Base-by-base conservation (phyloP, 1,140 invertebrate species). In the Penaeus vannamei region DNA sequence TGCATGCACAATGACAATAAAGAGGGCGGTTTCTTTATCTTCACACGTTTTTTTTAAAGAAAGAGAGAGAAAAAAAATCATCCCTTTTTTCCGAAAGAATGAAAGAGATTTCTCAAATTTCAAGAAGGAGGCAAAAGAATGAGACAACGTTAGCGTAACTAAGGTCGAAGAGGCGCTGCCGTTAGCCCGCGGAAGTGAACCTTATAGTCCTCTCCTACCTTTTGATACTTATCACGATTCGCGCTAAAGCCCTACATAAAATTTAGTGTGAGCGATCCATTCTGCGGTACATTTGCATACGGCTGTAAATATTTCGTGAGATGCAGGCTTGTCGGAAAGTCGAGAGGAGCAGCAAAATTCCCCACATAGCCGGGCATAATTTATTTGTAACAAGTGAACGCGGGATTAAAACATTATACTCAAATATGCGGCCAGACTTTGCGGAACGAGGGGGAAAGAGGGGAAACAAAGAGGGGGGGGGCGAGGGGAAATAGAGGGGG, bases 211-310 rank as follows among this genome's bases (percentile, higher is more conserved):
- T 22, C 60, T n/a, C 5, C 42, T 12, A 20, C 19, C 69, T 17
- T 26, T 46, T 60, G 29, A 76, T 76, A 22, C 12, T 22, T 85
- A 85, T 79, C 69, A 29, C 53, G 69, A 32, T 14, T 53, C 53
- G 26, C 69, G 22, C 19, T 26, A 20, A 29, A 85, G 2, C 72
- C 84, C 53, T 26, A 46, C 84, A n/a, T 53, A 85, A 85, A 85
- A 85, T 85, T 85, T 85, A 85, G 84, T 85, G 84, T 61, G n/a
- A 60, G 80, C 85, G 72, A 79, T 84, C 81, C 46, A 29, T 89
- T 89, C 53, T 53, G 59, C n/a, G 36, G 72, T 62, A 29, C 83
- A 89, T 89, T 84, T 89, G 81, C 87, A 89, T 89, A 84, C 81
- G 81, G 10, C 53, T 61, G 81, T 89, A 89, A 89, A 84, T 85